Conservation (phyloP, 1,140 invertebrate genomes). For the Drosophila rufa region DNA sequence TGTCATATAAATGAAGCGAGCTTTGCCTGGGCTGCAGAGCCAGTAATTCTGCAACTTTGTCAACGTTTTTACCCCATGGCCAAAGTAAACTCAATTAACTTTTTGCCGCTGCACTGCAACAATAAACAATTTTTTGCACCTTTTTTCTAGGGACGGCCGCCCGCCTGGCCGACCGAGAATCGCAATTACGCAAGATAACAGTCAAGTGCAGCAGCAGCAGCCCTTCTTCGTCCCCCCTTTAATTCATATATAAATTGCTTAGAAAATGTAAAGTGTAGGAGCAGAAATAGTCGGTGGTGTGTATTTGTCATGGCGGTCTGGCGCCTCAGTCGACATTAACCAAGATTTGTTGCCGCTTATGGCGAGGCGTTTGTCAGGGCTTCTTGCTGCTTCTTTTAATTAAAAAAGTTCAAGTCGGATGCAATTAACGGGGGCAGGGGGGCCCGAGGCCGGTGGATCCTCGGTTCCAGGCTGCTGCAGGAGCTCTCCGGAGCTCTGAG, state of each 20-base stretch:
- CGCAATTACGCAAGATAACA: constrained; percentile 79
- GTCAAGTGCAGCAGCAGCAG: constrained; percentile 66
- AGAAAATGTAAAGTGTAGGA: constrained; percentile 73
- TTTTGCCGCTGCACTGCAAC: constrained; percentile 70
- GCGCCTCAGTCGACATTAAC: constrained; percentile 68
- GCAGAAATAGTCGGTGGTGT: constrained; percentile 36
- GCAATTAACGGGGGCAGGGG: constrained; percentile 58
- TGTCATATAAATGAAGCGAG: constrained; percentile 75
- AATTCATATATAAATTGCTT: constrained; percentile 75
- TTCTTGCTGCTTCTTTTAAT: constrained; percentile 73
- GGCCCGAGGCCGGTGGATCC: background rate
- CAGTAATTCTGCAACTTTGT: constrained; percentile 71
- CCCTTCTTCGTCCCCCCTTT: constrained; percentile 9
- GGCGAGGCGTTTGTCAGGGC: constrained; percentile 66
- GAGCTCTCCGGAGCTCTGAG: constrained; percentile 17
- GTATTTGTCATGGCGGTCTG: constrained; percentile 75
- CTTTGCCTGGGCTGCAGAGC: constrained; percentile 27
- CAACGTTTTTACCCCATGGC: constrained; percentile 73
- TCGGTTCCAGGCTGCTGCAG: background rate
- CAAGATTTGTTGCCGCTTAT: constrained; percentile 77
- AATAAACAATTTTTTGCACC: constrained; percentile 80
- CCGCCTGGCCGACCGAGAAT: constrained; percentile 41
- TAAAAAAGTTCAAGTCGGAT: constrained; percentile 70
- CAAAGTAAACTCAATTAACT: constrained; percentile 82
- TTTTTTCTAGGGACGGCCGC: constrained; percentile 24